Percentiles rank a stretch among this genome's conserved stretches.
phyloP scores from a whole-genome alignment of 2,888 invertebrate species.

The Leptopilina syphax region DNA sequence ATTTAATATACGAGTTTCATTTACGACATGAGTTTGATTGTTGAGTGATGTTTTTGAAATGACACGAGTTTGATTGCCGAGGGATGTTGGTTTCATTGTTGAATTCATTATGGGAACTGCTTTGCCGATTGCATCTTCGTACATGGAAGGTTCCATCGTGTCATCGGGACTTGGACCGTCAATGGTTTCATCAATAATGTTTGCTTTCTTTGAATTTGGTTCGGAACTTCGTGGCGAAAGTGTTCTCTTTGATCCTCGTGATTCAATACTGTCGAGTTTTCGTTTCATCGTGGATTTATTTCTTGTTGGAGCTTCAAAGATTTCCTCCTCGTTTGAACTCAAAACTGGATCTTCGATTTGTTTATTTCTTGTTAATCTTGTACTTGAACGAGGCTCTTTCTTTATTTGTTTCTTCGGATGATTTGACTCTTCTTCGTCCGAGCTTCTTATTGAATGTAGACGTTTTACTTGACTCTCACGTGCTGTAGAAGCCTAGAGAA shows the following conservation, averaged over 20 bases:
- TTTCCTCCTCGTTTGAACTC: conserved; percentile 33
- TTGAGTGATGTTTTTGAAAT: background rate
- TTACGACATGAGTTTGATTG: background rate
- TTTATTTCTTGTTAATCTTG: conserved; percentile 34
- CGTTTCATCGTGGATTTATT: conserved; percentile 48
- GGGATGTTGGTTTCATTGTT: conserved; percentile 68
- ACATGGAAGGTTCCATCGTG: conserved; percentile 68
- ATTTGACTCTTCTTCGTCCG: conserved; percentile 66
- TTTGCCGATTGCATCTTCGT: conserved; percentile 73
- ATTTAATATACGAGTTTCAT: background rate
- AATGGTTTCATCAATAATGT: conserved; percentile 53
- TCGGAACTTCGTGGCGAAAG: conserved; percentile 42
- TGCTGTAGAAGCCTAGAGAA: background rate
- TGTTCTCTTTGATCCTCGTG: conserved; percentile 20
- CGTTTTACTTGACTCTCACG: conserved; percentile 57
- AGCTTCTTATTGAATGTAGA: conserved; percentile 58
- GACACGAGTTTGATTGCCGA: background rate
- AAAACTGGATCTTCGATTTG: conserved; percentile 24
- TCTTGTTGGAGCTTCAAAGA: background rate
- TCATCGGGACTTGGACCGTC: conserved; percentile 56
- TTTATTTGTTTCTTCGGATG: conserved; percentile 61
- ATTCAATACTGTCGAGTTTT: conserved; percentile 44
- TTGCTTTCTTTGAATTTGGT: conserved; percentile 56
- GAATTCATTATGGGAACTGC: conserved; percentile 70
- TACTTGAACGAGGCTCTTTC: conserved; percentile 22